A percentile compares a stretch with the other conserved stretches of the same genome.
These are phyloP conservation scores for Geophilus truncorum DNA, from an alignment of 2,888 invertebrate genomes.

Conservation along the genomic window DNA sequence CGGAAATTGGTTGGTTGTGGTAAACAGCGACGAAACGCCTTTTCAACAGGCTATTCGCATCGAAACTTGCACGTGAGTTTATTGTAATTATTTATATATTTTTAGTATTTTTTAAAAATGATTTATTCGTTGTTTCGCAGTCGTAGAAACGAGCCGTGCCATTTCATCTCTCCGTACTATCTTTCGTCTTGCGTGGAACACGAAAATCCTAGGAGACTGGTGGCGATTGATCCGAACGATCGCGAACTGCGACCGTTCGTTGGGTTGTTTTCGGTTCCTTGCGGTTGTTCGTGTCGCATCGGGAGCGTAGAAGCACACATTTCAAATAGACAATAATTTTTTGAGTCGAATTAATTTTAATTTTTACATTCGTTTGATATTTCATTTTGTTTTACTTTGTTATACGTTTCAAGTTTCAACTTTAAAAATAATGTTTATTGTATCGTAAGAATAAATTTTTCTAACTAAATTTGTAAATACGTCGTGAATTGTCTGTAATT, in stretches of 20 bases:
- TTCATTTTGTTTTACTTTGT: no score
- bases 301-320: conserved; percentile 12
- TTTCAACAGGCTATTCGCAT: conserved; percentile 67
- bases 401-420: no score
- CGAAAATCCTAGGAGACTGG: conserved; percentile 41
- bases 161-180: conserved; percentile 41
- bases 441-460: no score
- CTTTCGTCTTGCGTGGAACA: conserved; percentile 42
- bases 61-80: conserved; percentile 66
- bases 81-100: not conserved
- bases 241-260: conserved; percentile 40
- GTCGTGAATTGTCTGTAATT: no score
- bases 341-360: not conserved
- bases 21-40: conserved; percentile 57
- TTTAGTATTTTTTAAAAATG: not conserved
- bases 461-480: no score
- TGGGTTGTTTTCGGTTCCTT: conserved; percentile 42
- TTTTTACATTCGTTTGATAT: no score
- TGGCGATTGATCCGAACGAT: conserved; percentile 41
- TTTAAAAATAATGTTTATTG: no score
- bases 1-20: conserved; percentile 62
- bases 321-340: not conserved
- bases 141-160: conserved; percentile 41
- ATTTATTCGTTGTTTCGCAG: conserved; percentile 34
- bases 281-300: conserved; percentile 42